These are phyloP conservation scores for Hylomyscus alleni DNA, from an alignment of 2,797 vertebrate species.

Conservation along the genomic window DNA sequence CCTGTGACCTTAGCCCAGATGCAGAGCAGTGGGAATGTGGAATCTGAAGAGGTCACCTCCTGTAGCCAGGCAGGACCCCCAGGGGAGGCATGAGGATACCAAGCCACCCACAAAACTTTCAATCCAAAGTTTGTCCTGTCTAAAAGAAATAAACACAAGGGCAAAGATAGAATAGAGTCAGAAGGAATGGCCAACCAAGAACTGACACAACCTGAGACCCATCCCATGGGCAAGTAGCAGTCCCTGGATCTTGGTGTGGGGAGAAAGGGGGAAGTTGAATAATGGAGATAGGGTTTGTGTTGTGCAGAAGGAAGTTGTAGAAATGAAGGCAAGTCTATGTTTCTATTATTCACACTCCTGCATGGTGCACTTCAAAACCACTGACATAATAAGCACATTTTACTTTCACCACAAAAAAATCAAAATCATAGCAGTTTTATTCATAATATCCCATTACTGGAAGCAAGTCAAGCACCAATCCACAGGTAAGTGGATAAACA, in stretches of 20 bases:
- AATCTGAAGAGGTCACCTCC: background rate
- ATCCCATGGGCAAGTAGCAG: background rate
- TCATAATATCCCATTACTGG: background rate
- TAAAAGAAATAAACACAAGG: background rate
- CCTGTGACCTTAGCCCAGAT: background rate
- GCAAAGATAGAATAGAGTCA: background rate
- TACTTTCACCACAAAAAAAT: conserved; percentile 35
- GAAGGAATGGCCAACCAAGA: background rate
- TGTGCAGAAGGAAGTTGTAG: background rate
- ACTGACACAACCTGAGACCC: background rate
- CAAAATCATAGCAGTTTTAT: conserved; percentile 10
- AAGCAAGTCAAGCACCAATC: background rate
- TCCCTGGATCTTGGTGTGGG: background rate
- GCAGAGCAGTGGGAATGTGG: background rate
- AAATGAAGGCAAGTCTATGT: background rate
- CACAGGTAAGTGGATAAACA: conserved; percentile 35
- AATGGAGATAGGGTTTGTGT: background rate
- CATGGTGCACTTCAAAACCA: background rate
- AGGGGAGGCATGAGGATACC: background rate
- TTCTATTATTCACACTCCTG: background rate
- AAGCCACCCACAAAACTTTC: background rate
- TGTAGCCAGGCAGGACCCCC: background rate
- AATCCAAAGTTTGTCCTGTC: background rate
- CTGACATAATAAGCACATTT: background rate
- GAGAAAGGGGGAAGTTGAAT: background rate